Evolutionary conservation across 2,888 invertebrate genomes (phyloP), one percentile per base, ranked within the genome.

Genomic region (Leucophora obtusa): DNA sequence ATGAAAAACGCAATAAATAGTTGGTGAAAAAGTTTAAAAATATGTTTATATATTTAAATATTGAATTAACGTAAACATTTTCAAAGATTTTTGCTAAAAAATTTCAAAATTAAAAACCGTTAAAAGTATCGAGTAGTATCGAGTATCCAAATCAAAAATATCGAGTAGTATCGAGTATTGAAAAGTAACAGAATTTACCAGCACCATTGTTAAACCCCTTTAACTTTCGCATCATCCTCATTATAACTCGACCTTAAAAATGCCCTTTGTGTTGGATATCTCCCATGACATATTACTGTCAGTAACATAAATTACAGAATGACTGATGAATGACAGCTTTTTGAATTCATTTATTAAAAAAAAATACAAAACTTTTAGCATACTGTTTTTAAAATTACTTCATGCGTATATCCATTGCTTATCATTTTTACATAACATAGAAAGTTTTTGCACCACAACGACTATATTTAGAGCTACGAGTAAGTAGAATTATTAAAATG

Each of bases 241-340:
- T 47, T n/a, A 47, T 47, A 47, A 47, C 14, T 47, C 43, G 43
- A 47, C 43, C 43, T 47, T 47, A 47, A 47, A 47, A 47, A 4
- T n/a, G n/a, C n/a, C 14, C 15, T 47, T 47, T 47, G 14, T 47
- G 11, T 38, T 38, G 38, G 7, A 47, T 47, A 47, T 70, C 69
- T 71, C 10, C 65, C 77, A 47, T 66, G 77, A 71, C 77, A 43
- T 77, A 71, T 77, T 77, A 65, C 70, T 77, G 71, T 77, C 71
- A 71, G 71, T 77, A 65, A 77, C 59, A 70, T 38, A 65, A 65
- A 71, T 59, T 70, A 58, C 59, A 47, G 76, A 59, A 70, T 65
- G 60, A 53, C 65, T 65, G 54, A 77, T 66, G 70, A 77, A 77
- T 77, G 70, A 65, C 71, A 65, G 53, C 28, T 71, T 60, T 62